phyloP scores from a whole-genome alignment of 2,113 vertebrate genomes.

The Alces alces region DNA sequence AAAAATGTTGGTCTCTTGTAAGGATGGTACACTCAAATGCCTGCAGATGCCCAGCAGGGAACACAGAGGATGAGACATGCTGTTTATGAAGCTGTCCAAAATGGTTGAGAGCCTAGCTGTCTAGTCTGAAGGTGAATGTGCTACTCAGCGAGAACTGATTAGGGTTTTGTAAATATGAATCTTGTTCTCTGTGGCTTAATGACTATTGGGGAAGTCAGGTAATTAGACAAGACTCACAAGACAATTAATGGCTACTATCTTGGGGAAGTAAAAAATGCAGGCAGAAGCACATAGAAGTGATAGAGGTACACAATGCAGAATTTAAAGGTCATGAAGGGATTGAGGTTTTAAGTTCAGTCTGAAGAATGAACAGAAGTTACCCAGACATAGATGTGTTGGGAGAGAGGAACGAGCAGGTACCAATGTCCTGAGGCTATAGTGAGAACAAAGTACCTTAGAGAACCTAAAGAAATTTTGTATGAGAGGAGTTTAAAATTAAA shows the following conservation, averaged over 20 bases:
- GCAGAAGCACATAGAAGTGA: neutral
- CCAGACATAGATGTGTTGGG: neutral
- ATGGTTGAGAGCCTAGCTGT: neutral
- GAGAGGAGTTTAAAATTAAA: neutral
- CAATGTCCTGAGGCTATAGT: neutral
- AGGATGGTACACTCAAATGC: neutral
- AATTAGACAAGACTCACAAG: neutral
- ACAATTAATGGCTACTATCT: neutral
- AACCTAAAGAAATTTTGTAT: neutral
- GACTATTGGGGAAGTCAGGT: neutral
- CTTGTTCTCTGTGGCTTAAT: neutral
- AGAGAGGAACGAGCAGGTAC: neutral
- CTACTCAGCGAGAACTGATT: neutral
- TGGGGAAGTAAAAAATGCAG: neutral
- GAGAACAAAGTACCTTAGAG: neutral
- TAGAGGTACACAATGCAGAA: neutral
- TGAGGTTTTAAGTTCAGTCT: neutral
- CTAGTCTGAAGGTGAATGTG: neutral
- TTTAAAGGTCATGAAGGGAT: neutral
- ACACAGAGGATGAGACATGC: neutral
- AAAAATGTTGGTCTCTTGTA: neutral
- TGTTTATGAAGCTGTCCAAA: neutral
- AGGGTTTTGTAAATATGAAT: neutral
- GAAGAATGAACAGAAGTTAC: neutral
- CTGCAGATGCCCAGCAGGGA: neutral